Evolutionary conservation across 2,797 vertebrate species (phyloP), one percentile per base, ranked within the genome.

Genomic region (Euphonia xanthogaster): DNA sequence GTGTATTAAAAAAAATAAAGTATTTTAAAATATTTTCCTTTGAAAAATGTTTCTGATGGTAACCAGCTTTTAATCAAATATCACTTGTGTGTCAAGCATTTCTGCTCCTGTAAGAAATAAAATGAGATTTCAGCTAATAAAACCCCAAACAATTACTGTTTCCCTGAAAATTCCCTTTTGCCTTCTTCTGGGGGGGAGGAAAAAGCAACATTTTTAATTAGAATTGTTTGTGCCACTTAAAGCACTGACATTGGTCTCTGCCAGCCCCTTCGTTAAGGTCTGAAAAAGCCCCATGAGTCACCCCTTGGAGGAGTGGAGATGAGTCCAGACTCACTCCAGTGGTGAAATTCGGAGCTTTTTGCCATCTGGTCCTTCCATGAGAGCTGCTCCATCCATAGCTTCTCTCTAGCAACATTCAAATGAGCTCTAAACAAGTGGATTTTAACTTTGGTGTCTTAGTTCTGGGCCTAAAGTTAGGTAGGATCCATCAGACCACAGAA

Each of bases 131-230:
- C 51, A 60, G 23, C 44, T 73, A 28, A 60, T 37, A 61, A 81
- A 47, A 6, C 6, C 21, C 30, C 9, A 15, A 54, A 6, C 2
- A 60, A 62, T 33, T 58, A 28, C 9, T 20, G 5, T 62, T 86
- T 77, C 54, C 25, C 18, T 61, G 28, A 90, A 95, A 93, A 74
- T 27, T 71, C 44, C 35, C 12, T 65, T 87, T 53, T 10, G 42
- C 14, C 19, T 75, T 40, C 30, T 76, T 74, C 16, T 5, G 19
- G 7, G 10, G n/a, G 0, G 0, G 5, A 15, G 11, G 23, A 22
- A 30, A 50, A 42, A 5, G 2, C 22, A 47, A 42, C 19, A 24
- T 53, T 81, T 63, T 67, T 8, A 71, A n/a, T 37, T 65, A 63
- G 24, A 79, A 48, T 39, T 35, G 7, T 72, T 75, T 65, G 27